A percentile compares a stretch with the other conserved stretches of the same genome.
These are phyloP conservation scores for Encarsia formosa DNA, from an alignment of 2,888 invertebrate genomes.

Conservation along the genomic window DNA sequence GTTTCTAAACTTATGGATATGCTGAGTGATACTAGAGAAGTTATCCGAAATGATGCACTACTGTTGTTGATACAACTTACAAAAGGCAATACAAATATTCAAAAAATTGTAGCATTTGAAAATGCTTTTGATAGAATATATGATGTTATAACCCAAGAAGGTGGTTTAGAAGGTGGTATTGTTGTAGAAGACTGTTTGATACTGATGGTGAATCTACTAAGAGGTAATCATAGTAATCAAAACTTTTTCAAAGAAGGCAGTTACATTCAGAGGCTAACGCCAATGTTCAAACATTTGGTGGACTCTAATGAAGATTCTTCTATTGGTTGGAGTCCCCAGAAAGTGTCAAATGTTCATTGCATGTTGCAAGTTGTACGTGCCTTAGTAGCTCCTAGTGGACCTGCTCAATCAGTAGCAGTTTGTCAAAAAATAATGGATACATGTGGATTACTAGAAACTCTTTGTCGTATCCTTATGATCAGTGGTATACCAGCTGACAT, in stretches of 20 bases:
- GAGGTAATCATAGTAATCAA: conserved; percentile 95
- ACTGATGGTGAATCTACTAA: conserved; percentile 86
- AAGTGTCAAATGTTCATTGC: conserved; percentile 90
- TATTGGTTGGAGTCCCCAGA: conserved; percentile 85
- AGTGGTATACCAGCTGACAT: conserved; percentile 96
- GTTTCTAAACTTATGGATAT: conserved; percentile 97
- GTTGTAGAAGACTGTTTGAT: conserved; percentile 97
- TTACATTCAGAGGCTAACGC: conserved; percentile 84
- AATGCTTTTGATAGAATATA: conserved; percentile 95
- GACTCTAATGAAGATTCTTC: conserved; percentile 61
- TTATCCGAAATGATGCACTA: conserved; percentile 89
- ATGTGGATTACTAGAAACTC: conserved; percentile 73
- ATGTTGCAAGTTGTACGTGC: conserved; percentile 86
- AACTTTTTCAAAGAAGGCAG: conserved; percentile 98
- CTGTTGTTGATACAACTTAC: conserved; percentile 88
- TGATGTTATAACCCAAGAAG: conserved; percentile 88
- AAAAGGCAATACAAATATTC: conserved; percentile 92
- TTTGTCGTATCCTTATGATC: conserved; percentile 91
- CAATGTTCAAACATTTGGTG: conserved; percentile 79
- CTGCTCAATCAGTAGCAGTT: conserved; percentile 60
- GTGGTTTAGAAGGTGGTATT: conserved; percentile 91
- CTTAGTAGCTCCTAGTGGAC: conserved; percentile 90
- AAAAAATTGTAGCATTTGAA: conserved; percentile 98
- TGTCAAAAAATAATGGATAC: conserved; percentile 89
- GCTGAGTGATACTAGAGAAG: conserved; percentile 87